Evolutionary conservation across 1,140 invertebrate species (phyloP).

Genomic region (Aphelenchoides avenae): DNA sequence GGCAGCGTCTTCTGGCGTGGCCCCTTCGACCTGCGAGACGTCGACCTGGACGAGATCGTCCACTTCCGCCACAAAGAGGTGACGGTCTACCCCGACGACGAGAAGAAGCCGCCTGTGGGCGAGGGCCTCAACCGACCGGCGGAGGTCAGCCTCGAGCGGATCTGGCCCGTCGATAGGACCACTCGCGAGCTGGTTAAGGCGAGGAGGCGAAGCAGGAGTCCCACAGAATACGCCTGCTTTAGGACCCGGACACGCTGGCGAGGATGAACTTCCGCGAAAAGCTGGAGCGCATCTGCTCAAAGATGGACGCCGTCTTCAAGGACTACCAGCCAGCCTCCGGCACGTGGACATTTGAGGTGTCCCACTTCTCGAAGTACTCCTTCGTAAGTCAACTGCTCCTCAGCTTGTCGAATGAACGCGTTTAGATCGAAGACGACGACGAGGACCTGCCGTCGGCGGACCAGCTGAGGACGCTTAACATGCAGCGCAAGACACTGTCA

Average conservation of each 20-base stretch:
- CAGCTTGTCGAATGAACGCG: no score
- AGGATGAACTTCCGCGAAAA: constrained; percentile 82
- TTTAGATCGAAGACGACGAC: no score
- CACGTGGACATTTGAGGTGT: constrained; percentile 81
- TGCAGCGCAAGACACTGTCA: no score
- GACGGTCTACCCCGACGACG: constrained; percentile 68
- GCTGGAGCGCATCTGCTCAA: constrained; percentile 75
- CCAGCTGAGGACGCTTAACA: no score
- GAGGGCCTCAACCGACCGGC: constrained; percentile 83
- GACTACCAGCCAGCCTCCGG: constrained; percentile 91
- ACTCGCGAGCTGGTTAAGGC: constrained; percentile 74
- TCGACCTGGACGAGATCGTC: constrained; percentile 61
- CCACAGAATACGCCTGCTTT: constrained; percentile 25
- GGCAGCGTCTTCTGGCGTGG: constrained; percentile 81
- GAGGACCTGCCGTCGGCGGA: no score
- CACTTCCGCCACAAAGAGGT: constrained; percentile 68
- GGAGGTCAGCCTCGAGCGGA: constrained; percentile 81
- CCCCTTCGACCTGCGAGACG: constrained; percentile 31
- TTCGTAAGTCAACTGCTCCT: no score
- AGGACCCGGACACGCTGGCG: constrained; percentile 70
- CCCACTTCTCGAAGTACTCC: constrained; percentile 92
- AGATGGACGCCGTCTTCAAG: constrained; percentile 81
- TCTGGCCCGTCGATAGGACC: constrained; percentile 87
- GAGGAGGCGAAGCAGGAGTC: background rate
- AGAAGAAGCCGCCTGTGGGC: constrained; percentile 72